phyloP scores from a whole-genome alignment of 2,888 invertebrate species.

The Fragum whitleyi region DNA sequence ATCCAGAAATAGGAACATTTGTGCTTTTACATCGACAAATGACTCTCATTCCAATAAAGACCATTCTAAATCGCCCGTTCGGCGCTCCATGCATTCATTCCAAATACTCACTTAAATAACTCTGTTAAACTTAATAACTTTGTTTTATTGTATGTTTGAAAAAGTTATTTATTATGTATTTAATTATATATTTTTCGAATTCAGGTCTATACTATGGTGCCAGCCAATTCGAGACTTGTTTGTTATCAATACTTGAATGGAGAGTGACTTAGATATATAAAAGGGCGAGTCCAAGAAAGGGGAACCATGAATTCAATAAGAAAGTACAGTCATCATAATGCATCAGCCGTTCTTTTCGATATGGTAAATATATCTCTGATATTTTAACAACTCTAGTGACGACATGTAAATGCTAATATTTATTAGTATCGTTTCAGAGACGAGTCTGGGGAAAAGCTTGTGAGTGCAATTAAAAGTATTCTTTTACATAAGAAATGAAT shows the following conservation, averaged over 20 bases:
- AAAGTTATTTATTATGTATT: not conserved
- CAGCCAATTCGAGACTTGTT: constrained; percentile 11
- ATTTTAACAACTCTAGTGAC: not conserved
- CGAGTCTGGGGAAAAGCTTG: no score
- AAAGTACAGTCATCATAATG: constrained; percentile 8
- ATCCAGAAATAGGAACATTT: no score
- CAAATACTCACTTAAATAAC: no score
- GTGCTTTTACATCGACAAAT: no score
- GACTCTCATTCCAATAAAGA: no score
- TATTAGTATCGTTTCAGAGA: not conserved
- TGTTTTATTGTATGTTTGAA: no score
- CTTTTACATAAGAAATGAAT: no score
- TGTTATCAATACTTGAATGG: not conserved
- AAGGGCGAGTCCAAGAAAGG: not conserved
- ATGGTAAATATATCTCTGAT: not conserved
- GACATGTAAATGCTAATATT: not conserved
- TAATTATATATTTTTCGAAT: no score
- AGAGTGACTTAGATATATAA: not conserved
- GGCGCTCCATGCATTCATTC: no score
- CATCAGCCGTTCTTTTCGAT: not conserved
- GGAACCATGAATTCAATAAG: not conserved
- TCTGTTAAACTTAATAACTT: no score
- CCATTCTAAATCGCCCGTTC: no score
- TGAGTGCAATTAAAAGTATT: no score
- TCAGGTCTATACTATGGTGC: not conserved